These are phyloP conservation scores for Vimba vimba DNA, from an alignment of 2,113 vertebrate genomes.

Conservation along the genomic window DNA sequence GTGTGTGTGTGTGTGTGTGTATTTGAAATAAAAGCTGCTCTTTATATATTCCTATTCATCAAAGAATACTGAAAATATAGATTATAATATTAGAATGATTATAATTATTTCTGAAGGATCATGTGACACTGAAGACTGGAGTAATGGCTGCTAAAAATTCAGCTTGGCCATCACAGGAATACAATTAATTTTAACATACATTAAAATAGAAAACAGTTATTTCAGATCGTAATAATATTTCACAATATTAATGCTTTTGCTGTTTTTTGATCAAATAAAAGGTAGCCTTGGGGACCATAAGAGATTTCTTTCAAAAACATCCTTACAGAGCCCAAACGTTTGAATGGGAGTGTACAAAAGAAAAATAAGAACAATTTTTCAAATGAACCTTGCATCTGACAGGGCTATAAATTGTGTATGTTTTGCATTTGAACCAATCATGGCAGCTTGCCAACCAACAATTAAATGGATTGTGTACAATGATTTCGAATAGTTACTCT, in stretches of 20 bases:
- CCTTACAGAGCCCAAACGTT: background rate
- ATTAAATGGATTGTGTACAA: conserved; percentile 31
- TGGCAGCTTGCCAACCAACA: background rate
- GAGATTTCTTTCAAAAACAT: background rate
- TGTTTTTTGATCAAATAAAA: background rate
- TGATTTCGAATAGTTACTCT: conserved; percentile 30
- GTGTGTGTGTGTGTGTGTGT: too few species aligned
- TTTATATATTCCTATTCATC: too few species aligned
- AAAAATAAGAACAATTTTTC: background rate
- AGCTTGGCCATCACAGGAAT: too few species aligned
- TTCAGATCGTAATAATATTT: background rate
- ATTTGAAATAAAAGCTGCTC: too few species aligned
- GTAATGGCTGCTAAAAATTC: too few species aligned
- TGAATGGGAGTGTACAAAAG: background rate
- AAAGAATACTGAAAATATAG: too few species aligned
- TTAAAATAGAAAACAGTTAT: background rate
- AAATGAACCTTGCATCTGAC: conserved; percentile 12
- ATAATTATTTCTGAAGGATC: too few species aligned
- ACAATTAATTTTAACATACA: too few species aligned
- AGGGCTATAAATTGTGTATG: conserved; percentile 17
- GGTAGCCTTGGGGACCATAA: background rate
- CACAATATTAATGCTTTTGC: background rate
- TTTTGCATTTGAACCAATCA: conserved; percentile 12
- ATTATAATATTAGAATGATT: too few species aligned
- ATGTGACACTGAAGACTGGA: too few species aligned